Evolutionary conservation across 92 coral and sea anemone genomes (phyloP).

Genomic region (Scolanthus callimorphus): DNA sequence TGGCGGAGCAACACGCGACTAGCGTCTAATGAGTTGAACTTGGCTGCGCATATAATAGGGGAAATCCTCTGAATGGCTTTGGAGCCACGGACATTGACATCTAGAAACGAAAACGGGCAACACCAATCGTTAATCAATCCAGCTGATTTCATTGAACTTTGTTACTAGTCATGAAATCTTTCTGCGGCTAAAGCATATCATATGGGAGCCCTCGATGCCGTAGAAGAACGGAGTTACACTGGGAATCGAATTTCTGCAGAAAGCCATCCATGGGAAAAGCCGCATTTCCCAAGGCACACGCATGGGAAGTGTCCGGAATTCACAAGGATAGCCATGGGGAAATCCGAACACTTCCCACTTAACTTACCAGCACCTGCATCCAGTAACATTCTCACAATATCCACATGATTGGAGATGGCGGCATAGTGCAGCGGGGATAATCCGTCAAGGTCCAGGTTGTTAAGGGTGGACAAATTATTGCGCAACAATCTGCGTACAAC

Average conservation of each 20-base stretch:
- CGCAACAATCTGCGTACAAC: slow-evolving; percentile 12
- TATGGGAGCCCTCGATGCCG: too few species aligned
- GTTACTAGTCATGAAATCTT: not conserved
- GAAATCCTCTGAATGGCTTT: slow-evolving; percentile 6
- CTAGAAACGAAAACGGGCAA: slow-evolving; percentile 3
- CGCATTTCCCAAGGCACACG: too few species aligned
- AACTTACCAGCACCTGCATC: slow-evolving; percentile 75
- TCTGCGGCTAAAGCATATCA: too few species aligned
- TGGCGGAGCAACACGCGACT: slow-evolving; percentile 51
- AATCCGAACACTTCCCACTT: too few species aligned
- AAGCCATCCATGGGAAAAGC: too few species aligned
- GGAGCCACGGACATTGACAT: slow-evolving; percentile 41
- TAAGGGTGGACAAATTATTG: slow-evolving; percentile 15
- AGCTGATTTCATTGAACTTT: not conserved
- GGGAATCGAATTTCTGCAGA: too few species aligned
- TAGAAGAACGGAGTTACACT: too few species aligned
- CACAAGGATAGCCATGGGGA: too few species aligned
- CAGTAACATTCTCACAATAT: slow-evolving; percentile 46
- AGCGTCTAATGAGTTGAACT: slow-evolving; percentile 54
- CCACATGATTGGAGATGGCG: slow-evolving; percentile 42
- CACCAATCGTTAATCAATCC: not conserved
- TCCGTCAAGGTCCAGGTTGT: slow-evolving; percentile 54
- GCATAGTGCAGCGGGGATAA: slow-evolving; percentile 73
- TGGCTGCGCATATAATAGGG: slow-evolving; percentile 61
- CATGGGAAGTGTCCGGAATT: too few species aligned